Conservation (phyloP, 2,797 vertebrate genomes). For the Tragopan temminckii region DNA sequence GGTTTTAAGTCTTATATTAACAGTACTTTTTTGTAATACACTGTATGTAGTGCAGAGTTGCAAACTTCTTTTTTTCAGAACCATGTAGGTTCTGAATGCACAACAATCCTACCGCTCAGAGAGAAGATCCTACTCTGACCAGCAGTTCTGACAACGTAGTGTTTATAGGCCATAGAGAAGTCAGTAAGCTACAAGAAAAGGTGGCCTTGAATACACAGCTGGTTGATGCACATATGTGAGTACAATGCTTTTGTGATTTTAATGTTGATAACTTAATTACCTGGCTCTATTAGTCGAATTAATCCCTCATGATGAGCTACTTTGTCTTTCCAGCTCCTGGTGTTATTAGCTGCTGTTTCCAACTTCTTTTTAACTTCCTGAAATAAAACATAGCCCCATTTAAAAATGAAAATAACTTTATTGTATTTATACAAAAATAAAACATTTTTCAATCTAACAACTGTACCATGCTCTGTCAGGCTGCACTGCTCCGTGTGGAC, state of each 20-base stretch:
- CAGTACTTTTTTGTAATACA: too few relatives aligned
- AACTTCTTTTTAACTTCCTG: slow-evolving; percentile 94
- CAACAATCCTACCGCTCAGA: not conserved
- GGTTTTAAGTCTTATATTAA: not conserved
- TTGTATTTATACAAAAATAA: not conserved
- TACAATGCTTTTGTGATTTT: not conserved
- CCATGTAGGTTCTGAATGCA: not conserved
- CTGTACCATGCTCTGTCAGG: not conserved
- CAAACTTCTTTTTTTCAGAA: not conserved
- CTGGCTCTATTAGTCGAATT: slow-evolving; percentile 94
- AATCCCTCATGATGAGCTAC: slow-evolving; percentile 95
- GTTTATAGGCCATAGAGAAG: not conserved
- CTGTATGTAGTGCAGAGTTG: too few relatives aligned
- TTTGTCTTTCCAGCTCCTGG: slow-evolving; percentile 96
- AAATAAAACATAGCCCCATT: slow-evolving; percentile 30
- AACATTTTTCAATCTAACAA: not conserved
- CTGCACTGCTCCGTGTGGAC: not conserved
- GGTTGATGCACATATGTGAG: not conserved
- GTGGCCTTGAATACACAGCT: not conserved
- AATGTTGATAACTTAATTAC: slow-evolving; percentile 75
- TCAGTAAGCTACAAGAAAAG: not conserved
- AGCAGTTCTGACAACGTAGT: not conserved
- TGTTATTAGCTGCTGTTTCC: slow-evolving; percentile 90
- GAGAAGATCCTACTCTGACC: not conserved
- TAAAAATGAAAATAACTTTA: not conserved